A percentile compares a stretch with the other conserved stretches of the same genome.
These are phyloP conservation scores for Acleris holmiana DNA, from an alignment of 2,888 invertebrate genomes.

Conservation along the genomic window DNA sequence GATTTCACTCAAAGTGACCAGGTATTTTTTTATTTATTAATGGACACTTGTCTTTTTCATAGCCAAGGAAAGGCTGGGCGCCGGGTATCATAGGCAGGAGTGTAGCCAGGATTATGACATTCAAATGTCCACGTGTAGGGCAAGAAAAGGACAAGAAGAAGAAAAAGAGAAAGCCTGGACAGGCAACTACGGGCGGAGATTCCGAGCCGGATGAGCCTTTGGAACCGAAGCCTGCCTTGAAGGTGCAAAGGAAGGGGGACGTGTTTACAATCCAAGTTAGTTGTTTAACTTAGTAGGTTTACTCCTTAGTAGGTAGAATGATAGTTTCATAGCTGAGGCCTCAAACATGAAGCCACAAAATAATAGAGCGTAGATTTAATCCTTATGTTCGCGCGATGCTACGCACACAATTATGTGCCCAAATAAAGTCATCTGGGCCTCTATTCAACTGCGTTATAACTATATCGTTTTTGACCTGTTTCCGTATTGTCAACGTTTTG, in stretches of 20 bases:
- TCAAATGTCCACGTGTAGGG: conserved; percentile 69
- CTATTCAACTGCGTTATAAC: too few species aligned
- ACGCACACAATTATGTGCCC: too few species aligned
- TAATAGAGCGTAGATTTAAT: too few species aligned
- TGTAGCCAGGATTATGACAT: conserved; percentile 74
- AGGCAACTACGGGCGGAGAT: conserved; percentile 64
- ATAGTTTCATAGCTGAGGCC: too few species aligned
- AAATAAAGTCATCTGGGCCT: too few species aligned
- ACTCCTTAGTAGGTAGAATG: neutral
- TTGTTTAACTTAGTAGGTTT: neutral
- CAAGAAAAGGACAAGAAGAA: conserved; percentile 70
- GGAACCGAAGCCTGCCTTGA: conserved; percentile 86
- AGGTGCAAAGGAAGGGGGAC: conserved; percentile 87
- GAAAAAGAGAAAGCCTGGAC: conserved; percentile 57
- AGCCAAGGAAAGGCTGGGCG: conserved; percentile 82
- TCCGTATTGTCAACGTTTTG: too few species aligned
- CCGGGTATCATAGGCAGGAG: conserved; percentile 84
- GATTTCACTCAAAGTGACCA: too few species aligned
- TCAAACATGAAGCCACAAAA: too few species aligned
- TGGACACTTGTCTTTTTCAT: conserved; percentile 16
- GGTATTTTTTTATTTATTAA: neutral
- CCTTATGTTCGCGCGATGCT: too few species aligned
- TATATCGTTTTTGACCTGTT: too few species aligned
- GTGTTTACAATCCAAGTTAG: conserved; percentile 85
- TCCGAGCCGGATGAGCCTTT: conserved; percentile 76